Percentiles rank a stretch among this genome's conserved stretches.
phyloP scores from a whole-genome alignment of 2,888 invertebrate species.

The Orthosia cruda region DNA sequence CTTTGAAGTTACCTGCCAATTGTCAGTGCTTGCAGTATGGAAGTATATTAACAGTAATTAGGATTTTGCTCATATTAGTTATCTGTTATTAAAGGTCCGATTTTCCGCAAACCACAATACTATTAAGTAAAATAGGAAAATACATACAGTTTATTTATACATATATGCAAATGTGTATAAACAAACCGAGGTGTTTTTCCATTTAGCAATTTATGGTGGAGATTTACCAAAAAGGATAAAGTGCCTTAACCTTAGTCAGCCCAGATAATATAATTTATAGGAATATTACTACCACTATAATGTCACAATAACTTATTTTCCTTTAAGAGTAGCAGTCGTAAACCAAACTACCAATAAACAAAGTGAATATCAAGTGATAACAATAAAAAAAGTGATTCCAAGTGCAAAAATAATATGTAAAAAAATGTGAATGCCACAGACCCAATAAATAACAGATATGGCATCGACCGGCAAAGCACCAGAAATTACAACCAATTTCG shows the following conservation, averaged over 20 bases:
- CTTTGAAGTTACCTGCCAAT: no score
- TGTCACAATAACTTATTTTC: conserved; percentile 33
- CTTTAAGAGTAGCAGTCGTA: neutral
- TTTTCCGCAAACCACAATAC: neutral
- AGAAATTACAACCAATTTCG: conserved; percentile 64
- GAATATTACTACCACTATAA: neutral
- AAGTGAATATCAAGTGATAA: conserved; percentile 5
- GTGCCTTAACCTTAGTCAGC: neutral
- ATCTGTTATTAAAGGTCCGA: no score
- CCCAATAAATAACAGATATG: conserved; percentile 54
- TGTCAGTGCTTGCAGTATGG: no score
- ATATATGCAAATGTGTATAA: neutral
- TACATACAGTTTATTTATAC: neutral
- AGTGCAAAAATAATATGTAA: no score
- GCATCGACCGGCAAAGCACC: conserved; percentile 57
- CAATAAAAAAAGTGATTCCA: conserved; percentile 10
- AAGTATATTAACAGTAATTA: no score
- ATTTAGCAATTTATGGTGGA: no score
- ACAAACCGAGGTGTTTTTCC: neutral
- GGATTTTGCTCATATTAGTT: neutral
- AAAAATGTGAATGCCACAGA: conserved; percentile 52
- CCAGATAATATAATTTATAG: neutral
- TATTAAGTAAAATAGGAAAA: neutral
- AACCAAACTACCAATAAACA: neutral
- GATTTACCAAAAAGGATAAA: neutral